A percentile compares a stretch with the other conserved stretches of the same genome.
These are phyloP conservation scores for Ligdia adustata DNA, from an alignment of 2,888 invertebrate species.

Conservation along the genomic window DNA sequence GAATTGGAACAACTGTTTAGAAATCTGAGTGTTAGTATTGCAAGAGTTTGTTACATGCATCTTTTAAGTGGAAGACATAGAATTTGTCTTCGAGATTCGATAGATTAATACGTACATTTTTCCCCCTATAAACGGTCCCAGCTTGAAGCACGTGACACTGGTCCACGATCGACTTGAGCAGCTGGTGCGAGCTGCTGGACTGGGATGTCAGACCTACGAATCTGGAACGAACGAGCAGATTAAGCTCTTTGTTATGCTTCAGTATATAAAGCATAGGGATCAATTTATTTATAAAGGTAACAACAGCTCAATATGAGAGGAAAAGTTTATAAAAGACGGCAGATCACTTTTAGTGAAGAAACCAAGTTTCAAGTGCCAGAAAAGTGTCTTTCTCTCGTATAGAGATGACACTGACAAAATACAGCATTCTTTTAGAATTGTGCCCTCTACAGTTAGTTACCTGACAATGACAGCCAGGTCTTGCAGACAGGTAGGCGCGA, in stretches of 20 bases:
- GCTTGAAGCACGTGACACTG: slow-evolving; percentile 89
- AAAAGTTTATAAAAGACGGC: no score
- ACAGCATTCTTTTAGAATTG: no score
- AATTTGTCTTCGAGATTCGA: no score
- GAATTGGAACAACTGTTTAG: no score
- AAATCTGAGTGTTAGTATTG: no score
- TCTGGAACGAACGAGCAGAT: no score
- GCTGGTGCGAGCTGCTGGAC: slow-evolving; percentile 87
- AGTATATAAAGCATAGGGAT: no score
- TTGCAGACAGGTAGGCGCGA: slow-evolving; percentile 86
- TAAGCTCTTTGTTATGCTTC: not conserved
- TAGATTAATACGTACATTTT: slow-evolving; percentile 71
- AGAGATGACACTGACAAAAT: not conserved
- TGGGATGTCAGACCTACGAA: slow-evolving; percentile 87
- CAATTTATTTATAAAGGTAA: not conserved
- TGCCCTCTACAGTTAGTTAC: no score
- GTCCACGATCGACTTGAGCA: slow-evolving; percentile 90
- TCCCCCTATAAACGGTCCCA: slow-evolving; percentile 86
- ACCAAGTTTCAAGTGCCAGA: no score
- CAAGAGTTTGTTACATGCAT: no score
- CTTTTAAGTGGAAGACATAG: no score
- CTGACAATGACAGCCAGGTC: slow-evolving; percentile 83
- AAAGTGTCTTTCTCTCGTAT: not conserved
- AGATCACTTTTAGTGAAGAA: no score
- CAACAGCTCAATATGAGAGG: not conserved